Evolutionary conservation across 2,113 vertebrate species (phyloP).

Genomic region (Siniperca chuatsi): DNA sequence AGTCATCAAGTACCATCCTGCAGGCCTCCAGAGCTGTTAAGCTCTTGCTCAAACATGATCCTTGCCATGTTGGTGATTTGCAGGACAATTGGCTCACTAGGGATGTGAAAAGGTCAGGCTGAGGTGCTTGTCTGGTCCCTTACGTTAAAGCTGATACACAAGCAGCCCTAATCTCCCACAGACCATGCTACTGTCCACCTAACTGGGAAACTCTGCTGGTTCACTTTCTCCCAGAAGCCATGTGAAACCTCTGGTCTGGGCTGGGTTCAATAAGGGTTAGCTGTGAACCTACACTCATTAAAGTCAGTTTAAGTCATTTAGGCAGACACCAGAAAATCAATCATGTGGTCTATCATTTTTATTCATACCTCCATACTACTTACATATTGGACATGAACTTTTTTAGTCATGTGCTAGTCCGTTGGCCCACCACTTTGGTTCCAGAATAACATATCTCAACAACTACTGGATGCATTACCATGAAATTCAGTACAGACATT

Average conservation of each 20-base stretch:
- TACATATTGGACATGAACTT: neutral
- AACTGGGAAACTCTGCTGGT: constrained; percentile 35
- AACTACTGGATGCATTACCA: neutral
- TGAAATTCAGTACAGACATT: neutral
- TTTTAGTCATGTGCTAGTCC: neutral
- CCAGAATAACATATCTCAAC: neutral
- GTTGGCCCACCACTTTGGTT: neutral
- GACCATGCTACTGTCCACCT: constrained; percentile 78
- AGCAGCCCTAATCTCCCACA: constrained; percentile 86
- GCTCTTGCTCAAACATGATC: constrained; percentile 85
- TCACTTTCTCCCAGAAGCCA: constrained; percentile 19
- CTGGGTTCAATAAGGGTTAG: constrained; percentile 33
- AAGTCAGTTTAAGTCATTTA: neutral
- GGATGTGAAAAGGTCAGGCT: constrained; percentile 87
- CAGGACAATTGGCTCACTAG: constrained; percentile 89
- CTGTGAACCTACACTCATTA: neutral
- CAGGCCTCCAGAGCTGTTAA: constrained; percentile 74
- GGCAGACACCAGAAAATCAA: neutral
- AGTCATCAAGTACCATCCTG: constrained; percentile 73
- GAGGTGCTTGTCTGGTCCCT: constrained; percentile 81
- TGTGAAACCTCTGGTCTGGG: constrained; percentile 25
- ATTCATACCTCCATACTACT: too few species aligned
- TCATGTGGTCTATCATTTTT: neutral
- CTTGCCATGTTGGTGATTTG: constrained; percentile 88
- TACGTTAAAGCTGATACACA: constrained; percentile 86